A percentile compares a stretch with the other conserved stretches of the same genome.
These are phyloP conservation scores for Brevimyrus niger DNA, from an alignment of 2,113 vertebrate genomes.

Conservation along the genomic window DNA sequence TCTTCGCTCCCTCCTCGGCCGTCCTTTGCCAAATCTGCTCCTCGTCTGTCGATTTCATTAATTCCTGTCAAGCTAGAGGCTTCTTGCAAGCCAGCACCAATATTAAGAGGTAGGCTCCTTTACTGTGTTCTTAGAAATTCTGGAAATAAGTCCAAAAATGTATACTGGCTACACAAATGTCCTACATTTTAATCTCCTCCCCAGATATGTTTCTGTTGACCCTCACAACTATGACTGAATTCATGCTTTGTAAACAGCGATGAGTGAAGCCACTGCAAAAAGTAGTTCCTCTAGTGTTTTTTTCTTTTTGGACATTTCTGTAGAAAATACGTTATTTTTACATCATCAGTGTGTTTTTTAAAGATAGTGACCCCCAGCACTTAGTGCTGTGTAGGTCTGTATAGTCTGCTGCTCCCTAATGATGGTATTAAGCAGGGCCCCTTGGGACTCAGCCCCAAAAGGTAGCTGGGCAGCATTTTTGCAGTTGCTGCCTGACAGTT, in stretches of 20 bases:
- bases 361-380: neutral
- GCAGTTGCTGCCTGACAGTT: neutral
- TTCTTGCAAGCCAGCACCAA: neutral
- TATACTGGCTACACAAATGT: neutral
- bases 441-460: neutral
- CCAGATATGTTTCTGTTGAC: neutral
- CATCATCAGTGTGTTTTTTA: neutral
- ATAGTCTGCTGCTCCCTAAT: neutral
- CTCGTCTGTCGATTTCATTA: neutral
- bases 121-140: neutral
- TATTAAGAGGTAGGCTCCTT: neutral
- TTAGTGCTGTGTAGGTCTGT: neutral
- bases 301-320: neutral
- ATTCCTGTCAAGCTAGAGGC: neutral
- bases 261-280: neutral
- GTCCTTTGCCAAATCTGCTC: neutral
- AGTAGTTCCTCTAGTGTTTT: neutral
- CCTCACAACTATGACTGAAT: neutral
- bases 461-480: neutral
- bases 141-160: neutral
- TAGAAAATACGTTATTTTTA: neutral
- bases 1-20: neutral
- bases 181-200: neutral
- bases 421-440: neutral
- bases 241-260: neutral